These are phyloP conservation scores for Agonopterix subpropinquella DNA, from an alignment of 2,888 invertebrate species.

Conservation along the genomic window DNA sequence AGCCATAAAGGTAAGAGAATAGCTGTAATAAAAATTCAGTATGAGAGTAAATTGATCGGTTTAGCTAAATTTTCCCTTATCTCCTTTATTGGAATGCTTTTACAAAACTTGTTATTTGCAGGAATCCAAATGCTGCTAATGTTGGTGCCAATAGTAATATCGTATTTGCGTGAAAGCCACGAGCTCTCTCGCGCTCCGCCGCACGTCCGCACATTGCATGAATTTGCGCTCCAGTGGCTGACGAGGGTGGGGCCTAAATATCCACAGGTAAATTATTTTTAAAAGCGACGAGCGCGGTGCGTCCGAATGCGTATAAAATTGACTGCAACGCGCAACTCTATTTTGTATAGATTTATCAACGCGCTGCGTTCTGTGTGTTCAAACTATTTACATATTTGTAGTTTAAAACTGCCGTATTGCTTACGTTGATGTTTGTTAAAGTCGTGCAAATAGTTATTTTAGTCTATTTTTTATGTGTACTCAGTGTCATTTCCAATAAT, in stretches of 20 bases:
- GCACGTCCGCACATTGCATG: constrained; percentile 85
- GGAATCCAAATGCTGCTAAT: constrained; percentile 93
- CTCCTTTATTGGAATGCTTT: not conserved
- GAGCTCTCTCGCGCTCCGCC: constrained; percentile 67
- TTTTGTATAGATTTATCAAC: too few species aligned
- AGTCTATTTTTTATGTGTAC: too few species aligned
- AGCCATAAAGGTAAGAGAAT: constrained; percentile 6
- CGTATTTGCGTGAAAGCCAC: constrained; percentile 84
- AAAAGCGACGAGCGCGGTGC: too few species aligned
- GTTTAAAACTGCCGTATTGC: too few species aligned
- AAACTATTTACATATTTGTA: too few species aligned
- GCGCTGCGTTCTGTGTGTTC: too few species aligned
- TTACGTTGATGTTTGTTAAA: too few species aligned
- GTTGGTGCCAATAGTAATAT: constrained; percentile 92
- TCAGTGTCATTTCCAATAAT: too few species aligned
- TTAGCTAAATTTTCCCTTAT: not conserved
- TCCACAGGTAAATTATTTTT: constrained; percentile 79
- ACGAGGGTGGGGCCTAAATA: constrained; percentile 95
- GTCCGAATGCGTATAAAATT: too few species aligned
- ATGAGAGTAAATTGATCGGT: too few species aligned
- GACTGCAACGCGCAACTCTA: too few species aligned
- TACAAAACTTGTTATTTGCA: constrained; percentile 41
- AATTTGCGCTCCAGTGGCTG: constrained; percentile 91
- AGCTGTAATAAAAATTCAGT: not conserved
- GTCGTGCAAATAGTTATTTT: too few species aligned